Evolutionary conservation across 1,140 invertebrate genomes (phyloP).

Genomic region (Apis dorsata): DNA sequence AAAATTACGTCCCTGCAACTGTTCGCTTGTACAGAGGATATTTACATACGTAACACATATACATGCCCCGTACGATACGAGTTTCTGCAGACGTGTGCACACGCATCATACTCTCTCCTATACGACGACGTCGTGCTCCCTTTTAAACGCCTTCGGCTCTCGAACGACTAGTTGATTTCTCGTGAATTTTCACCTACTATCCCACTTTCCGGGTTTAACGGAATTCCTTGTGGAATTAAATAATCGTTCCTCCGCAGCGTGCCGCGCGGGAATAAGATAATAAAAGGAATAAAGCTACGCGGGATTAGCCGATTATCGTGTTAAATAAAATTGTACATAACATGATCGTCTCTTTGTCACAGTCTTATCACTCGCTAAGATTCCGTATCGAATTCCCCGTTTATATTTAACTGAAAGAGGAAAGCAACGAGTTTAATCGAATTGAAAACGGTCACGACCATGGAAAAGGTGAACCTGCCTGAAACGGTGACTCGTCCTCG

Average conservation of each 20-base stretch:
- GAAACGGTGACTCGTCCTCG: not conserved
- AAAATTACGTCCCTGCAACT: constrained; percentile 42
- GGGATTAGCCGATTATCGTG: not conserved
- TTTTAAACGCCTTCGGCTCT: constrained; percentile 6
- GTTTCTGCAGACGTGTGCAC: not conserved
- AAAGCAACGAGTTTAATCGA: constrained; percentile 3
- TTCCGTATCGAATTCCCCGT: constrained; percentile 1
- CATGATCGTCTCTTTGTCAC: constrained; percentile 36
- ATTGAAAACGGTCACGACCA: not conserved
- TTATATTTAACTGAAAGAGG: not conserved
- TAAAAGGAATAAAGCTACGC: constrained; percentile 31
- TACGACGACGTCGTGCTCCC: not conserved
- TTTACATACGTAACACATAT: constrained; percentile 14
- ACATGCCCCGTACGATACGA: constrained; percentile 16
- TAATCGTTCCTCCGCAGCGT: not conserved
- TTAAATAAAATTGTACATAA: constrained; percentile 56
- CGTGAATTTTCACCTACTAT: constrained; percentile 11
- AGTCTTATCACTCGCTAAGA: constrained; percentile 41
- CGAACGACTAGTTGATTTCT: constrained; percentile 28
- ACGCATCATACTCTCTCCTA: constrained; percentile 9
- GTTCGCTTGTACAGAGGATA: constrained; percentile 13
- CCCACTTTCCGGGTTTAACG: not conserved
- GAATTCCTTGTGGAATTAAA: not conserved
- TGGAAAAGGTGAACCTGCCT: not conserved
- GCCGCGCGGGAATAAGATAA: no score